Conservation (phyloP, 2,113 vertebrate genomes). For the Forbesichthys agassizii region DNA sequence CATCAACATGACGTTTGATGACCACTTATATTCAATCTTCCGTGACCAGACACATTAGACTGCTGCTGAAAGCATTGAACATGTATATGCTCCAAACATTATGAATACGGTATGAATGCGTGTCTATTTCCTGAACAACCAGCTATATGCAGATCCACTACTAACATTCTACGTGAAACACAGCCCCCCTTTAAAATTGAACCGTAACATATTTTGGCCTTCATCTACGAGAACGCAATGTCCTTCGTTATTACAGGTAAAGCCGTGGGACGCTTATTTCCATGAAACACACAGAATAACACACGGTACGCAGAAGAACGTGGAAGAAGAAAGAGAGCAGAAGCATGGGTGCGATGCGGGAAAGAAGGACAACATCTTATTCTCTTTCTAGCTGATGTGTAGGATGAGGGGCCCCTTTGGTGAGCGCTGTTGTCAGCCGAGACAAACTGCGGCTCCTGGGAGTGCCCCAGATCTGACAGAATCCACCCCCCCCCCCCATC, state of each 20-base stretch:
- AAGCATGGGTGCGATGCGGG: slow-evolving; percentile 9
- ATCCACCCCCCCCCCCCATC: slow-evolving; percentile 73
- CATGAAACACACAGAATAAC: background rate
- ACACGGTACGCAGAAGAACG: background rate
- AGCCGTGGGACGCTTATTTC: background rate
- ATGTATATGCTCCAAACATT: slow-evolving; percentile 6
- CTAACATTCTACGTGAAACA: too few relatives aligned
- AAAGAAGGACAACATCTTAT: slow-evolving; percentile 56
- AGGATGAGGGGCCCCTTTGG: slow-evolving; percentile 83
- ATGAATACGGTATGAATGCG: background rate
- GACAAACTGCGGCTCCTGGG: slow-evolving; percentile 90
- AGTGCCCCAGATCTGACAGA: slow-evolving; percentile 91
- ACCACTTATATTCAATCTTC: slow-evolving; percentile 41
- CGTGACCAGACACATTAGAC: slow-evolving; percentile 28
- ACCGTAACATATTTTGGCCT: too few relatives aligned
- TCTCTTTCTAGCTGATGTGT: slow-evolving; percentile 69
- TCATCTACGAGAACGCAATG: background rate
- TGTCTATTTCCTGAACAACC: background rate
- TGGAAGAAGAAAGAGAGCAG: slow-evolving; percentile 4
- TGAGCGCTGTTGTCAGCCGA: slow-evolving; percentile 90
- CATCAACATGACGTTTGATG: slow-evolving; percentile 30
- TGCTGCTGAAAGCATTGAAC: slow-evolving; percentile 17
- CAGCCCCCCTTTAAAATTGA: too few relatives aligned
- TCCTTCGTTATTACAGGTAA: background rate
- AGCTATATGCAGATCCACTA: slow-evolving; percentile 15